phyloP scores from a whole-genome alignment of 2,888 invertebrate species.

The Spilosoma lubricipeda region DNA sequence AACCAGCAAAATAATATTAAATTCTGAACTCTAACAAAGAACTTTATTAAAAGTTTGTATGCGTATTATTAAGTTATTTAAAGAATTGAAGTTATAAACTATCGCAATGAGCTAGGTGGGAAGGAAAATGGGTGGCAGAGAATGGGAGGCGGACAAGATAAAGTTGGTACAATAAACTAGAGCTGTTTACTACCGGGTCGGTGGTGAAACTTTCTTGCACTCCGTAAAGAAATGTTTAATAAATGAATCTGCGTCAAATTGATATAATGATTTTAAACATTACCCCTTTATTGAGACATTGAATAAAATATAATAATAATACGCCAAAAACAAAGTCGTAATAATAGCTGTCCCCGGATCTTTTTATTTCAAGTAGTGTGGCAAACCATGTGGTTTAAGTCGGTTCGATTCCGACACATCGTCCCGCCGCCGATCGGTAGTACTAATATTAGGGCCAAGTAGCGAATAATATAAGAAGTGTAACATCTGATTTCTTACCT shows the following conservation, averaged over 20 bases:
- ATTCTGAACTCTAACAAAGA: conserved; percentile 11
- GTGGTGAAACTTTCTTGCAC: neutral
- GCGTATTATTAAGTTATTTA: conserved; percentile 30
- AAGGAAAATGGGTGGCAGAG: conserved; percentile 10
- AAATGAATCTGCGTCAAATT: neutral
- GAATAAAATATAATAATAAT: neutral
- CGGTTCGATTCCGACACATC: no score
- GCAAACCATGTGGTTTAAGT: no score
- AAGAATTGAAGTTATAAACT: conserved; percentile 33
- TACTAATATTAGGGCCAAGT: no score
- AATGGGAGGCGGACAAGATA: conserved; percentile 2
- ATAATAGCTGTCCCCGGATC: no score
- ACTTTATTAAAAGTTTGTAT: conserved; percentile 16
- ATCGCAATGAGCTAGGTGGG: conserved; percentile 14
- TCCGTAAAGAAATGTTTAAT: neutral
- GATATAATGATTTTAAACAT: neutral
- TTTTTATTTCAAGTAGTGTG: no score
- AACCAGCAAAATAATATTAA: neutral
- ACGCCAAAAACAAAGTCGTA: no score
- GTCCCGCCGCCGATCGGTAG: no score
- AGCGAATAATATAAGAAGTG: no score
- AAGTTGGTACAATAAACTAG: conserved; percentile 33
- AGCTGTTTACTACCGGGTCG: conserved; percentile 1
- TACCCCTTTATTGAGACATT: neutral
- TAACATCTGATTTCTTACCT: no score